Evolutionary conservation across 2,797 vertebrate species (phyloP), one percentile per base, ranked within the genome.

Genomic region (Knipowitschia caucasica): DNA sequence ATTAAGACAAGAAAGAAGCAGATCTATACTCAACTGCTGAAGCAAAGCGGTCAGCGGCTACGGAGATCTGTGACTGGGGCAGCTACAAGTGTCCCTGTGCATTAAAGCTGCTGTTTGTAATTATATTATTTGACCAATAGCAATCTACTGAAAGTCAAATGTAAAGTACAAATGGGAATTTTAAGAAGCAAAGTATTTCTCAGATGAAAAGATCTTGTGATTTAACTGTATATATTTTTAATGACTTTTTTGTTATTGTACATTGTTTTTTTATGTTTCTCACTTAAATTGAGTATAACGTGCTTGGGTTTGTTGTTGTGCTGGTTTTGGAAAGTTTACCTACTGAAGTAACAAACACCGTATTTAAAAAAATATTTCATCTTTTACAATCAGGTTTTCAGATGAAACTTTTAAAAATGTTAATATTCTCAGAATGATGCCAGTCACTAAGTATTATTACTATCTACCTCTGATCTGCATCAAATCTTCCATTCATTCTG

Each of bases 21-120:
- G 85, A 45, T 73, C 81, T 1, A 82, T 86, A 54, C 83, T 87
- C 53, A 87, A 88, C 77, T 87, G 83, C 71, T 88, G 73, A 82
- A 69, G 40, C 46, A 9, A 34, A n/a, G n/a, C 18, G 29, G 47
- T 4, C 18, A 38, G 17, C 11, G 18, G 23, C 17, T 18, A 15
- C 6, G 17, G 67, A 46, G 39, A 24, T 4, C 44, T 24, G 12
- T 33, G 1, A 1, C 52, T 35, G 42, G 3, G 15, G 36, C 25
- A 8, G 7, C 25, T 5, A 25, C 20, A 56, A 44, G 30, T 33
- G 1, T 23, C n/a, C 35, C 1, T 7, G n/a, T n/a, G n/a, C n/a
- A n/a, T n/a, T n/a, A n/a, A n/a, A n/a, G n/a, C n/a, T n/a, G n/a
- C n/a, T n/a, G n/a, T n/a, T n/a, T n/a, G n/a, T n/a, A n/a, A n/a